phyloP scores from a whole-genome alignment of 2,113 vertebrate genomes.

The Caracal caracal region DNA sequence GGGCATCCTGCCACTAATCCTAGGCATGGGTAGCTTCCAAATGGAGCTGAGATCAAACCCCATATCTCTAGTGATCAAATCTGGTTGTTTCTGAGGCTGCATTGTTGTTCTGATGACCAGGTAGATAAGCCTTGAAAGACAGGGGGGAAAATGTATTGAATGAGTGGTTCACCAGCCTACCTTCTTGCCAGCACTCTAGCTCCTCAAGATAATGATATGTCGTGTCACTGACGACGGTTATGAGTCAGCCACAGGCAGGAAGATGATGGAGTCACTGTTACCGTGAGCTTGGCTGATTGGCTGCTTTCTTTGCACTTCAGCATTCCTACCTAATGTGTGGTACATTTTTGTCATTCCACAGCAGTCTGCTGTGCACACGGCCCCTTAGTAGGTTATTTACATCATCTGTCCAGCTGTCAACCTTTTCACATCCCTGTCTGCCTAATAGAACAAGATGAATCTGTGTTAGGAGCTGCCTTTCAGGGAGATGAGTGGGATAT shows the following conservation, averaged over 20 bases:
- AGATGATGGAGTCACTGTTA: not conserved
- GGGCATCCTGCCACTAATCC: conserved; percentile 38
- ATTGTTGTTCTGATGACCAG: conserved; percentile 41
- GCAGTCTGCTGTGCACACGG: not conserved
- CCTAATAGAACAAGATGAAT: not conserved
- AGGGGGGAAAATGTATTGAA: not conserved
- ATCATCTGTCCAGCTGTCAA: conserved; percentile 59
- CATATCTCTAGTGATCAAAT: conserved; percentile 57
- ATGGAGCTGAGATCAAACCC: conserved; percentile 17
- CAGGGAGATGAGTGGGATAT: not conserved
- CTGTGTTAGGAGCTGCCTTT: not conserved
- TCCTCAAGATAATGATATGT: not conserved
- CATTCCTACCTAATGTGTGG: conserved; percentile 74
- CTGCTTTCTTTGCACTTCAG: conserved; percentile 18
- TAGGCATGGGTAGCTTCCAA: conserved; percentile 45
- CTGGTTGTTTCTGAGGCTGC: conserved; percentile 56
- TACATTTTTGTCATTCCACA: conserved; percentile 72
- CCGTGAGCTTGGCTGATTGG: not conserved
- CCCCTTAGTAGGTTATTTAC: conserved; percentile 47
- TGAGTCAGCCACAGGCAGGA: conserved; percentile 47
- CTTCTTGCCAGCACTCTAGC: conserved; percentile 2
- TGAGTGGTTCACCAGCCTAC: not conserved
- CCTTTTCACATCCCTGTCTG: conserved; percentile 29
- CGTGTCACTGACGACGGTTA: not conserved
- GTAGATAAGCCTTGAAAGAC: conserved; percentile 28